These are phyloP conservation scores for Erpobdella octoculata DNA, from an alignment of 2,888 invertebrate genomes.

Conservation along the genomic window DNA sequence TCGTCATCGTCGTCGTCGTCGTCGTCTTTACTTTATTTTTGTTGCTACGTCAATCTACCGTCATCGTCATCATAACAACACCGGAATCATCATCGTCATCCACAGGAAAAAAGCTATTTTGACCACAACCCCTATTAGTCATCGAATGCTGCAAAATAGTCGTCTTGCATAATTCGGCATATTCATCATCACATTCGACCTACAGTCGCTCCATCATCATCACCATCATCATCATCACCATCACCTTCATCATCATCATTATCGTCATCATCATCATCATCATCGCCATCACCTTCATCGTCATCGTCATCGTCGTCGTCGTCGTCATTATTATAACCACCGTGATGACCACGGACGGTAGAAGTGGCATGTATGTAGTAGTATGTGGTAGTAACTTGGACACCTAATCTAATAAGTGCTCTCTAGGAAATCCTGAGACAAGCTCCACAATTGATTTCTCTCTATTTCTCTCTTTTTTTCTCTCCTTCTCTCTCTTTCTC, in stretches of 20 bases:
- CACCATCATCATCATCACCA: conserved; percentile 6
- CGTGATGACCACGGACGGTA: not conserved
- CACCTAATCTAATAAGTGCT: too few species aligned
- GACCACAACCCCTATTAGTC: too few species aligned
- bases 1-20: conserved; percentile 20
- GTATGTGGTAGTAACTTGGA: too few species aligned
- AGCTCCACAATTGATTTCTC: too few species aligned
- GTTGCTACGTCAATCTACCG: too few species aligned
- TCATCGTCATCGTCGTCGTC: conserved; percentile 9
- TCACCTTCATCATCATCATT: conserved; percentile 18
- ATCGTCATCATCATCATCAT: conserved; percentile 21
- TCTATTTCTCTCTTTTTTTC: not conserved
- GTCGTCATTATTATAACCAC: not conserved
- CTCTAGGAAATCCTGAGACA: too few species aligned
- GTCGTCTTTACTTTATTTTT: not conserved
- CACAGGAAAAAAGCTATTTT: too few species aligned
- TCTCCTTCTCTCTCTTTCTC: too few species aligned
- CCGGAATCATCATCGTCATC: too few species aligned
- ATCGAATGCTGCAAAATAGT: not conserved
- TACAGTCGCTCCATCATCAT: not conserved
- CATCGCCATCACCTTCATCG: not conserved
- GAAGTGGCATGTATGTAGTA: too few species aligned
- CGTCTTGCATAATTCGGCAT: not conserved
- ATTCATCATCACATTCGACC: too few species aligned
- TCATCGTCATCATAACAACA: too few species aligned